phyloP scores from a whole-genome alignment of 2,888 invertebrate species.

The Sinopyrophorus schimmeli region DNA sequence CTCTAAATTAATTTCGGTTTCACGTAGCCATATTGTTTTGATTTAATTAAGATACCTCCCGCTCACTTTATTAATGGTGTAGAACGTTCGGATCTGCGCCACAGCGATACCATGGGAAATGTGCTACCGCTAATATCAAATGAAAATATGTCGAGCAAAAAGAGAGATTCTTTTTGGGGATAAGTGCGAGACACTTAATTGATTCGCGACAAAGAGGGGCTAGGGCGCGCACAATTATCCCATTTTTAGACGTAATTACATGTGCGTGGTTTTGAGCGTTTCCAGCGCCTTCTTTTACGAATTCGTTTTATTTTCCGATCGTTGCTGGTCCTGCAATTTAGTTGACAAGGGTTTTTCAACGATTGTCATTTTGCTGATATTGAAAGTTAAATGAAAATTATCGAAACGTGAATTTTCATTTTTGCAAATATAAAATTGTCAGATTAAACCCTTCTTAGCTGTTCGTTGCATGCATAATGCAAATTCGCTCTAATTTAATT shows the following conservation, averaged over 20 bases:
- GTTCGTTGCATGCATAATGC: too few species aligned
- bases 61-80: slow-evolving; percentile 49
- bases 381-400: too few species aligned
- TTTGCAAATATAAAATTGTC: too few species aligned
- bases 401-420: too few species aligned
- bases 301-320: slow-evolving; percentile 2
- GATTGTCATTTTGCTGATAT: too few species aligned
- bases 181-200: slow-evolving; percentile 21
- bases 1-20: slow-evolving; percentile 52
- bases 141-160: slow-evolving; percentile 25
- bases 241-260: slow-evolving; percentile 14
- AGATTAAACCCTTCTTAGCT: too few species aligned
- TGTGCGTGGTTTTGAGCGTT: slow-evolving; percentile 5
- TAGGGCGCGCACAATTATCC: too few species aligned
- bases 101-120: slow-evolving; percentile 29
- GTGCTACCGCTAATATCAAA: slow-evolving; percentile 12
- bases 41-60: slow-evolving; percentile 54
- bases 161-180: slow-evolving; percentile 14
- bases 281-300: background rate
- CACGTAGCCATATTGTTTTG: slow-evolving; percentile 53
- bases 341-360: slow-evolving; percentile 1
- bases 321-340: background rate
- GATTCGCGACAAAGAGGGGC: slow-evolving; percentile 20
- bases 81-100: slow-evolving; percentile 24
- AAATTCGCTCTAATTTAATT: too few species aligned